Evolutionary conservation across 2,797 vertebrate genomes (phyloP).

Genomic region (Chaetodon trifasciatus): DNA sequence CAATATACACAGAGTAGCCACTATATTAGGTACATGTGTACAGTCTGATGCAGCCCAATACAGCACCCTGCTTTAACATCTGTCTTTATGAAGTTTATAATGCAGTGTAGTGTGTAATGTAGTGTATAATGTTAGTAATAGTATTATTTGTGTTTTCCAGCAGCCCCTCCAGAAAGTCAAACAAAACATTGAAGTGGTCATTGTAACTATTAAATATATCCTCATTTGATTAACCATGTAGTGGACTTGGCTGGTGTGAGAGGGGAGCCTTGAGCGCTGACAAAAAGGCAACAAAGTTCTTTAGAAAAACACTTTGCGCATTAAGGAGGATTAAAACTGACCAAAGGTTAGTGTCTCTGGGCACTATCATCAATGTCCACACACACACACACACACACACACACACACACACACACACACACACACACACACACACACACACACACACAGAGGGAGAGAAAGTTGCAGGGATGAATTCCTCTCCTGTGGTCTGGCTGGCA

Average conservation of each 20-base stretch:
- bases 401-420: background rate
- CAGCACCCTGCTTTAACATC: background rate
- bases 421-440: background rate
- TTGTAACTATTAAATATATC: background rate
- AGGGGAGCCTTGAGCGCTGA: background rate
- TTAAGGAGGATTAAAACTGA: slow-evolving; percentile 24
- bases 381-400: background rate
- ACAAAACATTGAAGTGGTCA: background rate
- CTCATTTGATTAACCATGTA: background rate
- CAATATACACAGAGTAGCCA: background rate
- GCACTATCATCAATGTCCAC: slow-evolving; percentile 20
- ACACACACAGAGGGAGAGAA: background rate
- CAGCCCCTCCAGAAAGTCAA: background rate
- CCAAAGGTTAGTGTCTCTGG: slow-evolving; percentile 38
- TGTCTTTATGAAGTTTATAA: too few species aligned
- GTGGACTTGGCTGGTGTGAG: background rate
- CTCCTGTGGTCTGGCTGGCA: slow-evolving; percentile 44
- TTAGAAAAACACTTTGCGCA: slow-evolving; percentile 19
- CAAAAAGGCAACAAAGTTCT: background rate
- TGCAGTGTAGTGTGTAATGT: too few species aligned
- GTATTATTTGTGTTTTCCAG: background rate
- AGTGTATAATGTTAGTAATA: too few species aligned
- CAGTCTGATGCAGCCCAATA: background rate
- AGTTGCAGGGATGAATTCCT: slow-evolving; percentile 19
- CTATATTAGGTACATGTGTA: too few species aligned